Evolutionary conservation across 2,888 invertebrate genomes (phyloP), one percentile per base, ranked within the genome.

Genomic region (Philaethria dido): DNA sequence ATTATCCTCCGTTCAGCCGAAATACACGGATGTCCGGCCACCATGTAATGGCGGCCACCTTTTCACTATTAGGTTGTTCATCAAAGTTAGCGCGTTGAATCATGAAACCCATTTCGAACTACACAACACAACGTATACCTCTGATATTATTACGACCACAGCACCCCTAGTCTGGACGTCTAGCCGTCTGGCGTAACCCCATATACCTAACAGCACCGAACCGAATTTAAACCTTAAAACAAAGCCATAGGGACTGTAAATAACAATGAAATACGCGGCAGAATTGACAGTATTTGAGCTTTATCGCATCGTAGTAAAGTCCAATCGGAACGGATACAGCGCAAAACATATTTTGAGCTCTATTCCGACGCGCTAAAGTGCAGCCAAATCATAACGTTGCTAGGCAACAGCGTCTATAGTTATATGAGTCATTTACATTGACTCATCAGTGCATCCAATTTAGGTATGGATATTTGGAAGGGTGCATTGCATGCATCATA

Each of bases 91-190:
- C 63, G 66, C 68, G 65, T 70, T 70, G 66, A 66, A 70, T 69
- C 66, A 70, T 70, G 69, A 70, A 69, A 69, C 54, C 70, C 66
- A 69, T 66, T 69, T 57, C 64, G 62, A 62, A 69, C 62, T 59
- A 55, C 62, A 63, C 50, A 42, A 33, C 39, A 67, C n/a, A 61
- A 63, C 33, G 63, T 68, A 67, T 67, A 70, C 68, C 68, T 68
- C 48, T 70, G 66, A 69, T 64, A 64, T 68, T 68, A 64, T 68
- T 68, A 64, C 64, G 70, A 71, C 73, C 70, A 68, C 73, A 71
- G 72, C 70, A 68, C 72, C 77, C 74, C 74, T 72, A 73, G 78
- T 76, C 78, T 77, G 74, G 76, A 73, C 76, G 76, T 77, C 77
- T 78, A 73, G 77, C 77, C 74, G 75, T 77, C 77, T 76, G 75